Conservation (phyloP, 2,797 vertebrate species). For the Ptychadena robeensis region DNA sequence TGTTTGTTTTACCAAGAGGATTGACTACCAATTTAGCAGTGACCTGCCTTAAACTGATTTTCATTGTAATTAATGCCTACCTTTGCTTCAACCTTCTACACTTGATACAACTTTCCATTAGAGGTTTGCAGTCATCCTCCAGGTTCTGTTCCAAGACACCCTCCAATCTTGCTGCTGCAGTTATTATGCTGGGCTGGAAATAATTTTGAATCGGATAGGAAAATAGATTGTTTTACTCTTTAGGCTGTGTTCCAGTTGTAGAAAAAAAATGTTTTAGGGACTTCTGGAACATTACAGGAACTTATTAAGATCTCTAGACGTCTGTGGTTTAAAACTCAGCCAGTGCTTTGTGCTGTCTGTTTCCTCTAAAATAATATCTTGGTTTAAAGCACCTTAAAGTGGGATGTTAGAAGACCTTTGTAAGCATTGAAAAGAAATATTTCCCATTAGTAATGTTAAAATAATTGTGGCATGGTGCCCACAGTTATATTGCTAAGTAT, state of each 20-base stretch:
- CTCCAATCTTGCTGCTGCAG: slow-evolving; percentile 65
- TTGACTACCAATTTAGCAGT: slow-evolving; percentile 83
- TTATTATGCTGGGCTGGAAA: slow-evolving; percentile 70
- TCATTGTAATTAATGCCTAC: slow-evolving; percentile 86
- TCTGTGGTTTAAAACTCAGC: slow-evolving; percentile 78
- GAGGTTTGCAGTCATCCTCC: slow-evolving; percentile 76
- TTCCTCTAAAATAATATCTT: slow-evolving; percentile 82
- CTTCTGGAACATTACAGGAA: slow-evolving; percentile 77
- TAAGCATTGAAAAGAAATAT: slow-evolving; percentile 74
- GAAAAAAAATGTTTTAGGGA: slow-evolving; percentile 72
- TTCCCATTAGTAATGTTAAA: slow-evolving; percentile 76
- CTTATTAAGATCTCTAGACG: slow-evolving; percentile 73
- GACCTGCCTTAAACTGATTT: slow-evolving; percentile 84
- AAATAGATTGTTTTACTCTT: slow-evolving; percentile 64
- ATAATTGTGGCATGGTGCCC: slow-evolving; percentile 74
- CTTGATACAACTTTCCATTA: slow-evolving; percentile 80
- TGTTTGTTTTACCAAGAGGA: slow-evolving; percentile 86
- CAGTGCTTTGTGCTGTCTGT: slow-evolving; percentile 79
- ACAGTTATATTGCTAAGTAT: slow-evolving; percentile 73
- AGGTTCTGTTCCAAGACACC: slow-evolving; percentile 75
- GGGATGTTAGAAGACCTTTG: slow-evolving; percentile 78
- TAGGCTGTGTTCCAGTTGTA: slow-evolving; percentile 76
- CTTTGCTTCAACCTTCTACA: slow-evolving; percentile 79
- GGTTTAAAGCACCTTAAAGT: slow-evolving; percentile 81
- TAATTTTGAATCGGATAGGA: slow-evolving; percentile 69